These are phyloP conservation scores for Nasonia giraulti DNA, from an alignment of 1,140 invertebrate species.

Conservation along the genomic window DNA sequence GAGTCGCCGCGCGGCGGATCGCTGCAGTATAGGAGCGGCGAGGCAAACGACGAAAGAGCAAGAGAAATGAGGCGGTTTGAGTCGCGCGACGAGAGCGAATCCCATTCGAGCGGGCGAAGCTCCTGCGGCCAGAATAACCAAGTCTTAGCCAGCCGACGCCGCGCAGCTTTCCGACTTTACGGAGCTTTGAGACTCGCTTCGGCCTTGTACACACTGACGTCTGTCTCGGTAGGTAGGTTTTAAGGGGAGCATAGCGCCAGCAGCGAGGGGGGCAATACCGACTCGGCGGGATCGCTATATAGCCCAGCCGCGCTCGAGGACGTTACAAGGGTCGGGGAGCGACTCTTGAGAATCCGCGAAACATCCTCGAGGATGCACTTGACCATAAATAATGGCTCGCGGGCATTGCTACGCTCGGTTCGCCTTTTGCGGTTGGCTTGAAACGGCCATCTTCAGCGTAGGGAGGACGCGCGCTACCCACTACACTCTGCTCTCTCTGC, in stretches of 20 bases:
- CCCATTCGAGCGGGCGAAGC: background rate
- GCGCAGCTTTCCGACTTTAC: slow-evolving; percentile 31
- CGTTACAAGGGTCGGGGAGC: slow-evolving; percentile 22
- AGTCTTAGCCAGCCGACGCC: slow-evolving; percentile 28
- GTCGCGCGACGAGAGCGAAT: background rate
- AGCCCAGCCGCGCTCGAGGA: background rate
- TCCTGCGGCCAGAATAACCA: background rate
- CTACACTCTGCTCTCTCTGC: background rate
- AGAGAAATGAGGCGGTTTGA: slow-evolving; percentile 3
- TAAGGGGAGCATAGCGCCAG: background rate
- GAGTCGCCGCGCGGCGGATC: background rate
- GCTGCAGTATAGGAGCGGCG: background rate
- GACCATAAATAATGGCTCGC: slow-evolving; percentile 55
- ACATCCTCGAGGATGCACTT: slow-evolving; percentile 41
- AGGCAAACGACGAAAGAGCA: background rate
- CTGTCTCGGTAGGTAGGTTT: background rate
- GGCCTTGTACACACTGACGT: slow-evolving; percentile 3
- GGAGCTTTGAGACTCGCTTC: slow-evolving; percentile 12
- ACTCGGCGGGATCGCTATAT: background rate
- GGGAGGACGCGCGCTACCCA: no score
- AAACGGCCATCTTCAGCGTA: background rate
- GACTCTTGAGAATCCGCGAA: slow-evolving; percentile 43
- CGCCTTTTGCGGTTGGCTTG: slow-evolving; percentile 16
- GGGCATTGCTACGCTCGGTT: slow-evolving; percentile 17
- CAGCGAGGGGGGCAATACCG: background rate